Base-by-base conservation (phyloP, 2,888 invertebrate genomes). In the Drosophila fulvimacula region DNA sequence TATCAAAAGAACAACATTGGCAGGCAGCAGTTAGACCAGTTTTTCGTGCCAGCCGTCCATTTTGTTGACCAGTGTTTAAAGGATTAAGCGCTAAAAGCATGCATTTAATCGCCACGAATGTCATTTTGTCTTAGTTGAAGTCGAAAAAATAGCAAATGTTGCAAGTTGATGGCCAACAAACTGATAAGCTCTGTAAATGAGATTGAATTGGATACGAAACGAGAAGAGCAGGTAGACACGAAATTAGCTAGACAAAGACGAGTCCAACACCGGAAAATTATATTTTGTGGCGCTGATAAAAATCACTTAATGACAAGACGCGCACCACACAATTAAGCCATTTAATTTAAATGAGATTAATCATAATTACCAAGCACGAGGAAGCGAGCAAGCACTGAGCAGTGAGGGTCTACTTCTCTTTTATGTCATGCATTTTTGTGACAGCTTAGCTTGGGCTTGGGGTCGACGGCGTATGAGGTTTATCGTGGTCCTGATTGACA, bases 291-390 rank as follows among this genome's bases (percentile, higher is more conserved):
- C 41, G 71, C 70, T 88, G 85, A 86, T 90, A 90, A 88, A 88
- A 90, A 86, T 86, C 89, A 86, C 86, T 89, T 86, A 90, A 86
- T 90, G 90, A 88, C 83, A 90, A 80, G 78, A 82, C 73, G 79
- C 58, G 76, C 68, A 65, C 71, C 70, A 71, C 66, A 75, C 89
- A 90, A 90, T 86, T 90, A 86, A 86, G 89, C 70, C 89, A 78
- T 86, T 86, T 88, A 78, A 90, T 86, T 86, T 90, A 88, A 86
- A 90, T 83, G 89, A 90, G 87, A 86, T 86, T 90, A 86, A 86
- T 86, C 90, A 86, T 86, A 86, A 86, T 86, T 86, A 90, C 85
- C 59, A 71, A 66, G 42, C 73, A 24, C 17, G 17, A 32, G 30
- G 41, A 38, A 42, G 17, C n/a, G 13, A 32, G 30, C 34, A 38